A percentile compares a stretch with the other conserved stretches of the same genome.
Evolutionary conservation across 2,888 invertebrate species (phyloP).

Genomic region (Erpobdella octoculata): DNA sequence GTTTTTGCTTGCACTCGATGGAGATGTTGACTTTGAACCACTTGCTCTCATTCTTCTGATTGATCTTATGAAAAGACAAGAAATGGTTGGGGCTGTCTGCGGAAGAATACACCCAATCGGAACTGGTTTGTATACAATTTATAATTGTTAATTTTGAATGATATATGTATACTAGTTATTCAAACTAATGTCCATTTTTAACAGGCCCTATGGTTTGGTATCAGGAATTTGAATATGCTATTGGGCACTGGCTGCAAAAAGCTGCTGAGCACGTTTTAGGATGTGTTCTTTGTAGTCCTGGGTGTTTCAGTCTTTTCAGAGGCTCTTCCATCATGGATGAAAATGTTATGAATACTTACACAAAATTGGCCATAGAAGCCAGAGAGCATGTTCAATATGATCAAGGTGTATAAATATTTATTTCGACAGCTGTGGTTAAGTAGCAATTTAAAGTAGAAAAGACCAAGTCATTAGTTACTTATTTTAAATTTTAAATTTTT

Average conservation of each 20-base stretch:
- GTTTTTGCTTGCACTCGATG: constrained; percentile 84
- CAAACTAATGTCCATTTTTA: background rate
- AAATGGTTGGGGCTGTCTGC: constrained; percentile 89
- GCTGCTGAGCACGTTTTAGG: constrained; percentile 76
- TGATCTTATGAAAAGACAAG: constrained; percentile 95
- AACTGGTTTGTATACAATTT: constrained; percentile 56
- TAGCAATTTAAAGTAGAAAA: too few species aligned
- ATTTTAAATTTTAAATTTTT: too few species aligned
- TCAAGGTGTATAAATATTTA: constrained; percentile 44
- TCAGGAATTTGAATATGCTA: constrained; percentile 80
- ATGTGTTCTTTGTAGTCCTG: constrained; percentile 44
- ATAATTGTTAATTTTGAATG: background rate
- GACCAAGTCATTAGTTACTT: too few species aligned
- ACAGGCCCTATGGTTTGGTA: constrained; percentile 75
- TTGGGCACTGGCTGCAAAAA: constrained; percentile 87
- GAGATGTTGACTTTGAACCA: constrained; percentile 94
- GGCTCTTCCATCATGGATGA: constrained; percentile 44
- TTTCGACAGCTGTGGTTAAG: too few species aligned
- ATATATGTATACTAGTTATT: background rate
- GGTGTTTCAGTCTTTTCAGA: constrained; percentile 44
- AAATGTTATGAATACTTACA: constrained; percentile 43
- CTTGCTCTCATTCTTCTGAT: constrained; percentile 84
- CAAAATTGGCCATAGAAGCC: constrained; percentile 39
- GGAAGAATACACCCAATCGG: constrained; percentile 96
- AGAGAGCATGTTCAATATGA: constrained; percentile 43